Percentiles rank a stretch among this genome's conserved stretches.
Conservation (phyloP, 2,888 invertebrate genomes). For the Conus canariensis region DNA sequence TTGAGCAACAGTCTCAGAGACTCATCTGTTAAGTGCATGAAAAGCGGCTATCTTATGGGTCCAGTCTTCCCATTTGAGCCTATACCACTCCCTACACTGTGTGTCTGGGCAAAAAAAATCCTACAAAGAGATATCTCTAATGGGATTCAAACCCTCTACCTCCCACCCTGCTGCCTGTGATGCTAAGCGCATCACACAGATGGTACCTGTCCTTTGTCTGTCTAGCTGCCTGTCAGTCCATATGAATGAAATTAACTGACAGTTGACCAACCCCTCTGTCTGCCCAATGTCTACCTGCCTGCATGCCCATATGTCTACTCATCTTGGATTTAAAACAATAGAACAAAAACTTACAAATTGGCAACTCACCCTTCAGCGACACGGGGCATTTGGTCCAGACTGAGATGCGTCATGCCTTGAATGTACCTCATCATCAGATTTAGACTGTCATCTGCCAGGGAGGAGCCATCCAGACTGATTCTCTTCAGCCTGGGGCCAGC, state of each 20-base stretch:
- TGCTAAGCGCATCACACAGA: not conserved
- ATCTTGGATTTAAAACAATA: too few species aligned
- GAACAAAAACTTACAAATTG: too few species aligned
- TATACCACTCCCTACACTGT: too few species aligned
- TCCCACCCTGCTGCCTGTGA: not conserved
- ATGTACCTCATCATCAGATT: conserved; percentile 53
- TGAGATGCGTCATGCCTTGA: conserved; percentile 53
- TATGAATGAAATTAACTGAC: too few species aligned
- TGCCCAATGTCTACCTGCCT: too few species aligned
- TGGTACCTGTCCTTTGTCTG: not conserved
- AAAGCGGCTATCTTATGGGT: too few species aligned
- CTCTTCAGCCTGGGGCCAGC: conserved; percentile 49
- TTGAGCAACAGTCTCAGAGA: too few species aligned
- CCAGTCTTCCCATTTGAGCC: too few species aligned
- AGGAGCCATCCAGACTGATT: conserved; percentile 65
- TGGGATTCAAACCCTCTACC: not conserved
- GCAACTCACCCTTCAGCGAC: conserved; percentile 60
- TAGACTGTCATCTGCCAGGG: conserved; percentile 55
- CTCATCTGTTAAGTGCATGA: too few species aligned
- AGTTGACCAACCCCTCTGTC: too few species aligned
- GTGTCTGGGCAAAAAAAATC: too few species aligned
- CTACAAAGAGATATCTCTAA: not conserved
- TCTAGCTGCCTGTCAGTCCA: not conserved
- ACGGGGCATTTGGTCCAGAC: conserved; percentile 64
- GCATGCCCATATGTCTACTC: too few species aligned